Evolutionary conservation across 1,140 invertebrate genomes (phyloP), one percentile per base, ranked within the genome.

Genomic region (Achroia grisella): DNA sequence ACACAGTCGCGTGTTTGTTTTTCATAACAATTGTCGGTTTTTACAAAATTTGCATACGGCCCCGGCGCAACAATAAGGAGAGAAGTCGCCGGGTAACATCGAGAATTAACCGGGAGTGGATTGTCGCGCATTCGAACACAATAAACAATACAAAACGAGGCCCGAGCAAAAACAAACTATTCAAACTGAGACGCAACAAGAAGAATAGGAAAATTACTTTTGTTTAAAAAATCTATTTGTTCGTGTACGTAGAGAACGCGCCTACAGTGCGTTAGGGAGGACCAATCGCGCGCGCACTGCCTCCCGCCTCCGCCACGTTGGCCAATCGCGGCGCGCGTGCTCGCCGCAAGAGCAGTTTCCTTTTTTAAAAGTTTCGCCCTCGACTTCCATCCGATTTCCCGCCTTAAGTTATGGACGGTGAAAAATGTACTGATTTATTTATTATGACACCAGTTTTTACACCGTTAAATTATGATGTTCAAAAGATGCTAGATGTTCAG

Each of bases 141-240:
- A 77, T 81, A 79, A 84, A 84, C 80, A 84, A 81, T 81, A 78
- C 75, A 78, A 79, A 83, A 80, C 71, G 69, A 64, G 56, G 55
- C 47, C 44, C 52, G 56, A 70, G 65, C 72, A 81, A 84, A 84
- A 81, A 78, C 74, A 69, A 79, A 75, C 76, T 74, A 77, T 73
- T 71, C 56, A 71, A 80, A 81, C 72, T 53, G 68, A 63, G 60
- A 54, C 50, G 48, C 76, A 84, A 84, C 75, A 84, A 81, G 80
- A 83, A 83, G 69, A 81, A 81, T 84, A 81, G 80, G 80, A 84
- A 84, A 84, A 84, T 84, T 83, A 73, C 77, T 83, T 82, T 80
- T 77, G 74, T 77, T 78, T 75, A 77, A 77, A 83, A 83, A 83
- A 83, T 81, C 79, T 81, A 81, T 79, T 83, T 78, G 77, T 76